Evolutionary conservation across 2,888 invertebrate genomes (phyloP), one percentile per base, ranked within the genome.

Genomic region (Hecatera dysodea): DNA sequence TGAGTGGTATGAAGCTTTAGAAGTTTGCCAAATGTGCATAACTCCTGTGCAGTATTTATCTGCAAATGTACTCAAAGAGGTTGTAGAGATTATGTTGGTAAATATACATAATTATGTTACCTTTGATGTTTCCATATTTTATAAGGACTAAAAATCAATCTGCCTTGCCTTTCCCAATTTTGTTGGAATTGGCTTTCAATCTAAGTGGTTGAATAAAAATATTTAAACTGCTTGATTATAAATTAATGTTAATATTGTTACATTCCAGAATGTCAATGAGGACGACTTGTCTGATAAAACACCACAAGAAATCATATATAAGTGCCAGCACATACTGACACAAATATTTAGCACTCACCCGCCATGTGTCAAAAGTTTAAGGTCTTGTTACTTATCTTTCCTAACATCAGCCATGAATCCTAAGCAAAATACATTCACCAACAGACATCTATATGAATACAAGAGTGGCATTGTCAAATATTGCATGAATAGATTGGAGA

Each of bases 71-170:
- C 87, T 96, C 0, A 92, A 89, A 74, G 90, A 92, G 75, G 83
- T 96, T 74, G 91, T 94, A 17, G 95, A 95, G 87, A 95, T 96
- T 56, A 94, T 96, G 69, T 78, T 96, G 93, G 96, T 96, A 90
- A 91, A 75, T 87, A 81, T 29, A 33, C 5, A 8, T 8, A 33
- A 7, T 4, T 33, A 22, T 15, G 44, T 24, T 61, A 12, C 0
- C 24, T 64, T 29, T 44, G 33, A 52, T 11, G 33, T 33, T 33
- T 7, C 33, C 33, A 33, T n/a, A n/a, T n/a, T 9, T 33, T 33
- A 33, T 33, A 33, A 0, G 9, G 5, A 33, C 33, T 33, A 33
- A 7, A 33, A 29, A 33, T 33, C 33, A 33, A 33, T 7, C 33
- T 33, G 33, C 8, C 33, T 33, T 8, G 33, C 33, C 8, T 7